phyloP scores from a whole-genome alignment of 2,888 invertebrate genomes.

The Apamea monoglypha region DNA sequence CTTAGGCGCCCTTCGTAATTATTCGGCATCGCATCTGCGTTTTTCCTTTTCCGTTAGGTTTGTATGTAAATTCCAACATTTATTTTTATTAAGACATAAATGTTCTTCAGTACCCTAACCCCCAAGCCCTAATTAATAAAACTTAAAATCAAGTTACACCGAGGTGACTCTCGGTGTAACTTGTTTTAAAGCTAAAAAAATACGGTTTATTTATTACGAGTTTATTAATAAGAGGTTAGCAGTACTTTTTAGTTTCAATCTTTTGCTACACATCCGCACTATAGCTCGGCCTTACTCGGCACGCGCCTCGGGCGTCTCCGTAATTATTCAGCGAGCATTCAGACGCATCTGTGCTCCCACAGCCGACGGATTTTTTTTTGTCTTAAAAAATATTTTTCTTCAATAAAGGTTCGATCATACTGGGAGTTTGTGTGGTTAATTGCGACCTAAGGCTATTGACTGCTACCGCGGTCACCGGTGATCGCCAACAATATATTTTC shows the following conservation, averaged over 20 bases:
- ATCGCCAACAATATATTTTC: too few species aligned
- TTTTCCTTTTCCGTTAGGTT: not conserved
- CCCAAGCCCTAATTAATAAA: not conserved
- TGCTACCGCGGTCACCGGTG: too few species aligned
- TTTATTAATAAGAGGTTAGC: slow-evolving; percentile 17
- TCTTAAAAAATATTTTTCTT: slow-evolving; percentile 68
- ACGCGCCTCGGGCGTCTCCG: slow-evolving; percentile 76
- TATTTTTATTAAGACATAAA: not conserved
- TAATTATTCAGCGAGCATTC: slow-evolving; percentile 87
- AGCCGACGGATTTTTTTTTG: slow-evolving; percentile 71
- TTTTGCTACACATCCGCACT: slow-evolving; percentile 22
- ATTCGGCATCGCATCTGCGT: not conserved
- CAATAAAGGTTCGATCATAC: slow-evolving; percentile 49
- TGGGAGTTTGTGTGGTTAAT: not conserved
- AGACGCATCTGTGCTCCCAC: slow-evolving; percentile 85
- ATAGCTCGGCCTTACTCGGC: slow-evolving; percentile 57
- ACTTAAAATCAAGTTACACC: not conserved
- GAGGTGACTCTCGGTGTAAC: too few species aligned
- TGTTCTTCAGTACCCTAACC: not conserved
- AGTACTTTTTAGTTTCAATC: slow-evolving; percentile 6
- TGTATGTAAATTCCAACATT: not conserved
- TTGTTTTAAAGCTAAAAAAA: not conserved
- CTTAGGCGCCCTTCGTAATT: not conserved
- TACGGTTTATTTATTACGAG: not conserved
- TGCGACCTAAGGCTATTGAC: not conserved